Percentiles rank a stretch among this genome's conserved stretches.
These are phyloP conservation scores for Pollenia labialis DNA, from an alignment of 2,888 invertebrate species.

Conservation along the genomic window DNA sequence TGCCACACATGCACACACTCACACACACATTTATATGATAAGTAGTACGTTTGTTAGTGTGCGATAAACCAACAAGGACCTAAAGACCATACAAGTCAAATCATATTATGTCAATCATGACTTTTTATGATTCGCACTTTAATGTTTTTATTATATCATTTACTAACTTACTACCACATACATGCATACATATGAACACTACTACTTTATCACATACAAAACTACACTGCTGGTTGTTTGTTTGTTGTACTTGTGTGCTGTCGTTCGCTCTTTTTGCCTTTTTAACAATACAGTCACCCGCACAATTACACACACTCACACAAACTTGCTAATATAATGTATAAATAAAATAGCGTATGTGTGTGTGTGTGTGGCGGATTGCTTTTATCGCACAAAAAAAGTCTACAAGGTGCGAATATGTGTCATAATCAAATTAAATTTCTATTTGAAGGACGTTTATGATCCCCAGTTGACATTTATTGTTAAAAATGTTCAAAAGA, in stretches of 20 bases:
- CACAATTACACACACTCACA: neutral
- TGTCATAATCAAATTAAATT: constrained; percentile 69
- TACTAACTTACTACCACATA: constrained; percentile 43
- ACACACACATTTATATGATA: neutral
- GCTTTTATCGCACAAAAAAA: constrained; percentile 34
- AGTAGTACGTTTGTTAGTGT: neutral
- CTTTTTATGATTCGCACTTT: constrained; percentile 59
- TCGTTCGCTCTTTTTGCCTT: neutral
- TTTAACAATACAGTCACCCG: neutral
- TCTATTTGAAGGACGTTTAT: constrained; percentile 67
- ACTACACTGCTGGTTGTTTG: no score
- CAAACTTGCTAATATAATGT: neutral
- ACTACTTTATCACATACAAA: no score
- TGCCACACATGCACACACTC: neutral
- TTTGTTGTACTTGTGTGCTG: constrained; percentile 18
- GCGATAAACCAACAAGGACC: neutral
- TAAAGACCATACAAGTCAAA: constrained; percentile 53
- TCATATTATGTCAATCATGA: constrained; percentile 66
- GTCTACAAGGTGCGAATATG: constrained; percentile 64
- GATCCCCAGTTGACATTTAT: constrained; percentile 67
- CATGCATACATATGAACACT: no score
- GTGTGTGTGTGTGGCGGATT: neutral
- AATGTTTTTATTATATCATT: constrained; percentile 67
- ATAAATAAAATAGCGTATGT: neutral
- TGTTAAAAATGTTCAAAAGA: constrained; percentile 52